Evolutionary conservation across 2,888 invertebrate species (phyloP).

Genomic region (Notocelia uddmanniana): DNA sequence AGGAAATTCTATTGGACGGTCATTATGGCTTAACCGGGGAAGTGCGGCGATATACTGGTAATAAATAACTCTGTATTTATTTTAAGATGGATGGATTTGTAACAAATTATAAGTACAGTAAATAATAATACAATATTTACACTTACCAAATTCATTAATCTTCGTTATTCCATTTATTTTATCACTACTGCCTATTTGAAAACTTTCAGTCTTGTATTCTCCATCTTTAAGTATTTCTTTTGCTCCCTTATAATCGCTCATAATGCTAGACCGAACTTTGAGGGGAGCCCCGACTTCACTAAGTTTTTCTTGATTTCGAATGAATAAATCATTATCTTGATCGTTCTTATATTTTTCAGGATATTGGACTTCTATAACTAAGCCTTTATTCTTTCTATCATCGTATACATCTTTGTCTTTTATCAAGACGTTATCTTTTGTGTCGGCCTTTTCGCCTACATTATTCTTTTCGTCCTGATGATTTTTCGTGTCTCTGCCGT

Average conservation of each 20-base stretch:
- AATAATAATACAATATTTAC: neutral
- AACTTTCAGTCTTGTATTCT: neutral
- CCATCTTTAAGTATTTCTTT: neutral
- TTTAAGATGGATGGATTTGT: neutral
- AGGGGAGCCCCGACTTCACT: neutral
- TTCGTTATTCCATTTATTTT: neutral
- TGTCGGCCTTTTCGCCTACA: neutral
- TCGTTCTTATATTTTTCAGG: neutral
- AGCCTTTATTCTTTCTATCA: neutral
- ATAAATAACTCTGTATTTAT: neutral
- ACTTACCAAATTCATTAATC: conserved; percentile 2
- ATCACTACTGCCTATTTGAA: neutral
- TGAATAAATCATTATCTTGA: neutral
- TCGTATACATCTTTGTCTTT: conserved; percentile 1
- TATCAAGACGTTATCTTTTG: neutral
- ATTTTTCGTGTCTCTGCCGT: neutral
- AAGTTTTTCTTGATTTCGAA: neutral
- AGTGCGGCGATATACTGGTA: too few relatives aligned
- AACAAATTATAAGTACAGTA: neutral
- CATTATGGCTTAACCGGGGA: neutral
- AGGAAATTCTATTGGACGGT: neutral
- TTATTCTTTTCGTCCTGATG: neutral
- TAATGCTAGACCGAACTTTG: neutral
- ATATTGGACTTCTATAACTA: neutral
- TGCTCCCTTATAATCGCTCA: conserved; percentile 1